Percentiles rank a stretch among this genome's conserved stretches.
Evolutionary conservation across 2,888 invertebrate genomes (phyloP).

Genomic region (Ptilodon capucinus): DNA sequence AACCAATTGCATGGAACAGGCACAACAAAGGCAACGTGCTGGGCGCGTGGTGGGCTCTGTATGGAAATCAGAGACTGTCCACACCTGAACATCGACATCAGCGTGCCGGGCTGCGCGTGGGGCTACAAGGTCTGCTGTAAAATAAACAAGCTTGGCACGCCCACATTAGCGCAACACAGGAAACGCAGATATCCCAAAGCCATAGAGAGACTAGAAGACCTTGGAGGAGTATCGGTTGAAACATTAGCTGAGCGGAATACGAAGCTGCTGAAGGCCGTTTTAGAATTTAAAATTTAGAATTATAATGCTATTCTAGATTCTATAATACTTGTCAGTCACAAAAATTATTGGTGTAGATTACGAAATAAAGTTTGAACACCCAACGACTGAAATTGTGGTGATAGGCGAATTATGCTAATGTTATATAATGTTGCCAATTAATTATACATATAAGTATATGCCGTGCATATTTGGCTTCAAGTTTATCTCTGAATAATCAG

Average conservation of each 20-base stretch:
- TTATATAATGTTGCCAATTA: slow-evolving; percentile 16
- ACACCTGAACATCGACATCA: slow-evolving; percentile 35
- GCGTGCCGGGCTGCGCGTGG: slow-evolving; percentile 45
- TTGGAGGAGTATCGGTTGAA: slow-evolving; percentile 23
- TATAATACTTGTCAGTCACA: too few relatives aligned
- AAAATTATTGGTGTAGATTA: too few relatives aligned
- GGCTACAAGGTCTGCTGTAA: slow-evolving; percentile 54
- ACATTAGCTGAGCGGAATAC: slow-evolving; percentile 29
- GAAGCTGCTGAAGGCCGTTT: slow-evolving; percentile 1
- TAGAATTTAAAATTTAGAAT: not conserved
- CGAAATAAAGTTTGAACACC: too few relatives aligned
- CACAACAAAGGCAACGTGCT: slow-evolving; percentile 46
- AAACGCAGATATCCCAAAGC: slow-evolving; percentile 10
- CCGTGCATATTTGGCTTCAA: slow-evolving; percentile 13
- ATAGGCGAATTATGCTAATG: too few relatives aligned
- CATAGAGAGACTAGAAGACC: slow-evolving; percentile 19
- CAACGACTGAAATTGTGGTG: too few relatives aligned
- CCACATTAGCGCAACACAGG: slow-evolving; percentile 26
- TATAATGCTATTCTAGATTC: not conserved
- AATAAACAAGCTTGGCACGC: slow-evolving; percentile 20
- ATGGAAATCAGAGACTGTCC: slow-evolving; percentile 43
- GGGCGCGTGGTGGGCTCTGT: slow-evolving; percentile 59
- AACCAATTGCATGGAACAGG: slow-evolving; percentile 36
- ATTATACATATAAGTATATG: slow-evolving; percentile 15
- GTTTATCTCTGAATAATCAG: slow-evolving; percentile 20